Percentiles rank a stretch among this genome's conserved stretches.
Evolutionary conservation across 2,888 invertebrate species (phyloP).

Genomic region (Eupithecia insigniata): DNA sequence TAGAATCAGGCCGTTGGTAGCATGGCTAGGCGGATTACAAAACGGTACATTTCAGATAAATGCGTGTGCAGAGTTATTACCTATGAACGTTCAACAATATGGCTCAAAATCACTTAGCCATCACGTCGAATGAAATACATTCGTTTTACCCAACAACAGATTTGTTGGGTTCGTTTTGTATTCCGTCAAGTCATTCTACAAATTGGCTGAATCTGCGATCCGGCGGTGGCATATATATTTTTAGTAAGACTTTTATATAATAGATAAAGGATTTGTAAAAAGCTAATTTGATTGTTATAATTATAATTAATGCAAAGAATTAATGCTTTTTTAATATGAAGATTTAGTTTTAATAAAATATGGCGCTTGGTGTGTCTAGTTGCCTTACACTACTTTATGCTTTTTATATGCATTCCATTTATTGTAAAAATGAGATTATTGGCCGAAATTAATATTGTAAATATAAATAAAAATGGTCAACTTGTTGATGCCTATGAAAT

Average conservation of each 20-base stretch:
- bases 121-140: too few species aligned
- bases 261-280: background rate
- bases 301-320: background rate
- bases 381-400: conserved; percentile 6
- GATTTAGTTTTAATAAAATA: background rate
- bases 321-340: background rate
- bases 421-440: conserved; percentile 7
- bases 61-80: too few species aligned
- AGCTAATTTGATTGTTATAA: background rate
- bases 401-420: conserved; percentile 32
- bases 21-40: background rate
- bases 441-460: background rate
- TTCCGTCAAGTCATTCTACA: too few species aligned
- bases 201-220: too few species aligned
- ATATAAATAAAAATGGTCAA: conserved; percentile 17
- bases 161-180: too few species aligned
- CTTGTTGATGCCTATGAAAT: conserved; percentile 42
- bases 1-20: background rate
- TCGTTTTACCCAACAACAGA: too few species aligned
- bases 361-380: conserved; percentile 5
- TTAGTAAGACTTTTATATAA: background rate
- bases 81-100: too few species aligned
- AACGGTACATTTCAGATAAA: too few species aligned
- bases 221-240: too few species aligned
- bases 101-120: too few species aligned